Percentiles rank a stretch among this genome's conserved stretches.
These are phyloP conservation scores for Phrynocephalus guinanensis DNA, from an alignment of 2,797 vertebrate species.

Conservation along the genomic window DNA sequence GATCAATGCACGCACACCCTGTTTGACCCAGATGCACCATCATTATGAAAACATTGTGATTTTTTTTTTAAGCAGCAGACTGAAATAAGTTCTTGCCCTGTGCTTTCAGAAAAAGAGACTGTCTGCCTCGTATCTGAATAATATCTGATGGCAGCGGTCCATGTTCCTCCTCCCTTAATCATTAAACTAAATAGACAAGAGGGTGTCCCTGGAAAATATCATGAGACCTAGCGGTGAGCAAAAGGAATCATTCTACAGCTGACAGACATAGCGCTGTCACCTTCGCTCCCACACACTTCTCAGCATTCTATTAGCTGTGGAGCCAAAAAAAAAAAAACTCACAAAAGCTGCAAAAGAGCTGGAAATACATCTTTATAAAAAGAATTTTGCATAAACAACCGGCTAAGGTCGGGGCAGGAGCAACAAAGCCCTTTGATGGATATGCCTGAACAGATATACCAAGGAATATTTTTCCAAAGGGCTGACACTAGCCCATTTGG, in stretches of 20 bases:
- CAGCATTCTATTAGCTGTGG: constrained; percentile 50
- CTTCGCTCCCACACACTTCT: constrained; percentile 50
- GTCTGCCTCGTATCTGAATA: constrained; percentile 44
- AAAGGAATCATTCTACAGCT: constrained; percentile 61
- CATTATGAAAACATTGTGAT: constrained; percentile 41
- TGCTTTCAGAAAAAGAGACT: constrained; percentile 31
- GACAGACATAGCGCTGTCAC: constrained; percentile 51
- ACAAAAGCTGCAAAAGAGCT: constrained; percentile 58
- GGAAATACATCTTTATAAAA: constrained; percentile 59
- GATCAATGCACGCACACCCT: constrained; percentile 45
- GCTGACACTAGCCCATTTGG: constrained; percentile 17
- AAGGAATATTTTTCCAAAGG: constrained; percentile 33
- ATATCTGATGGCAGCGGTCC: constrained; percentile 62
- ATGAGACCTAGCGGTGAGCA: constrained; percentile 51
- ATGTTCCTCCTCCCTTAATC: constrained; percentile 23
- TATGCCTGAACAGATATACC: constrained; percentile 20
- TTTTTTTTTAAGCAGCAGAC: constrained; percentile 10
- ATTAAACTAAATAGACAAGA: constrained; percentile 37
- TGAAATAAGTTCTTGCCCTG: constrained; percentile 30
- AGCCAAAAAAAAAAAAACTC: constrained; percentile 44
- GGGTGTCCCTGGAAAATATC: constrained; percentile 61
- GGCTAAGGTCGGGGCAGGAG: constrained; percentile 55
- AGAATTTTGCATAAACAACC: constrained; percentile 58
- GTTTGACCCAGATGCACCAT: constrained; percentile 37
- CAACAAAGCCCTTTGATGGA: constrained; percentile 60